phyloP scores from a whole-genome alignment of 2,888 invertebrate species.

The Sminthurinus aureus region DNA sequence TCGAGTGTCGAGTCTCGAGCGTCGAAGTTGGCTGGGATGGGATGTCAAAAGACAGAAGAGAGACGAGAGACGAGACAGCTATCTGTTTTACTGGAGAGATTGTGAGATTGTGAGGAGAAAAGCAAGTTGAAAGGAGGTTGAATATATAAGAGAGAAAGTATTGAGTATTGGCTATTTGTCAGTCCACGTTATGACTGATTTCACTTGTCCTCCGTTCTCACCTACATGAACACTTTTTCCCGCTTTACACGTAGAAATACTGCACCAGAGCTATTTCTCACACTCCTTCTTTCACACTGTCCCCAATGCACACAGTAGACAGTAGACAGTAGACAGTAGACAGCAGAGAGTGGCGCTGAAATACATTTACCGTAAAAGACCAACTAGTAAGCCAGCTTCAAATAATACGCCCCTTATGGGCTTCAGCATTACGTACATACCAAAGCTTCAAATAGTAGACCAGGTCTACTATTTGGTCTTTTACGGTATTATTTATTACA shows the following conservation, averaged over 20 bases:
- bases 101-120: background rate
- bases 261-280: conserved; percentile 18
- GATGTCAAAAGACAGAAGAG: no score
- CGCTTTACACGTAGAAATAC: background rate
- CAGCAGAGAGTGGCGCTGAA: no score
- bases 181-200: conserved; percentile 44
- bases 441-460: no score
- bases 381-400: no score
- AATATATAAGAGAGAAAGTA: conserved; percentile 8
- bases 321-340: background rate
- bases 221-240: conserved; percentile 24
- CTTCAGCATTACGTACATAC: no score
- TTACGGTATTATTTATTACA: conserved; percentile 47
- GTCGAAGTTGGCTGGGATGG: background rate
- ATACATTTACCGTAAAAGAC: no score
- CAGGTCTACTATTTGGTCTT: no score
- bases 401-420: no score
- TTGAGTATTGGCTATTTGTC: conserved; percentile 43
- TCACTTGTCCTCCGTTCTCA: conserved; percentile 37
- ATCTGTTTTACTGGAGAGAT: background rate
- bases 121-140: no score
- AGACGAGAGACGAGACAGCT: background rate
- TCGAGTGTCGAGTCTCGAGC: background rate
- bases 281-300: background rate
- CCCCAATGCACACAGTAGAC: no score